Base-by-base conservation (phyloP, 2,888 invertebrate genomes). In the Cremastobaeus sp. region DNA sequence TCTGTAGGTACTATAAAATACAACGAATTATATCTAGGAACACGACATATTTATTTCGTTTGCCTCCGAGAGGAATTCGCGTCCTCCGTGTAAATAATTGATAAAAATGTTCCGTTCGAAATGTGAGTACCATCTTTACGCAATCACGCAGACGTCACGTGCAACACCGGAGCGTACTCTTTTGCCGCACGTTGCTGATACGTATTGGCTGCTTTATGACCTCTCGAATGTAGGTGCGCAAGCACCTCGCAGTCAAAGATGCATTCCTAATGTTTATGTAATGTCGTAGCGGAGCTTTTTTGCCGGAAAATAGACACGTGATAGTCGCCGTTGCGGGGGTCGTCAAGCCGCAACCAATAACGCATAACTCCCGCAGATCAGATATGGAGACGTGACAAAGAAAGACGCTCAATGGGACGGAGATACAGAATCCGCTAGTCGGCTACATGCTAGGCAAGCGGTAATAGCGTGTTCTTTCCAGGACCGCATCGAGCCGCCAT, bases 361-460 rank as follows among this genome's bases (percentile, higher is more conserved):
- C 77, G 81, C 80, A 83, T 83, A 83, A 81, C 78, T 82, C 77
- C 76, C 77, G 77, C 77, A 74, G 77, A 84, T 84, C 83, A 80
- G 83, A 83, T 83, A 80, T 65, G 65, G 62, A 48, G 64, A 39
- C 54, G 59, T 30, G 68, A 68, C 45, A 47, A 65, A 66, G 60
- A 59, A 39, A 41, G 57, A 47, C 59, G 43, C 25, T 45, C 25
- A 39, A 41, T 39, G 30, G 18, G 17, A 68, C 43, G 41, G 30
- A 59, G 66, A 66, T 20, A 17, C 39, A 39, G 35, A 48, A 50
- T 43, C 37, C 54, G 55, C 37, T 34, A 70, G 34, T 25, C 34
- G 30, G 21, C 32, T 55, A 64, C 73, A 74, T 14, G 68, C 18
- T 45, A 50, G 62, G 52, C 48, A 52, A 57, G 21, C 64, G 35